These are phyloP conservation scores for Conus ventricosus DNA, from an alignment of 1,140 invertebrate genomes.

Conservation along the genomic window DNA sequence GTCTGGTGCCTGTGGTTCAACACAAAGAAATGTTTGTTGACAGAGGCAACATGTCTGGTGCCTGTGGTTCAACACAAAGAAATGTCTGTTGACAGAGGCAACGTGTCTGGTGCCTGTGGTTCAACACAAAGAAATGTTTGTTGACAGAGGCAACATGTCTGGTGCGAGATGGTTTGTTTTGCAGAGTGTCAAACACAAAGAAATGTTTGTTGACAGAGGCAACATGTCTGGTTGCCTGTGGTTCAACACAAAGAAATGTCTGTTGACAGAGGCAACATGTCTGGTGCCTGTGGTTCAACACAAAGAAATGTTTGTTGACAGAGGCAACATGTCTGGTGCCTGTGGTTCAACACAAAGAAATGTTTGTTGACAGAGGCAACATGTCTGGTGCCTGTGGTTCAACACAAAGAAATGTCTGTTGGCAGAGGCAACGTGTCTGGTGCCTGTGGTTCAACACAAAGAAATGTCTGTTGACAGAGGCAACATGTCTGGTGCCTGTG, in stretches of 20 bases:
- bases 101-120: too few species aligned
- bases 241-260: background rate
- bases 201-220: conserved; percentile 35
- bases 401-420: background rate
- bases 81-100: too few species aligned
- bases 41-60: too few species aligned
- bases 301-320: conserved; percentile 25
- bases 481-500: conserved; percentile 31
- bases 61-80: too few species aligned
- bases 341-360: background rate
- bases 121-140: too few species aligned
- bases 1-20: too few species aligned
- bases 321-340: conserved; percentile 41
- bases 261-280: conserved; percentile 44
- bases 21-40: too few species aligned
- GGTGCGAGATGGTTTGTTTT: background rate
- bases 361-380: conserved; percentile 36
- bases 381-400: conserved; percentile 27
- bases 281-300: background rate
- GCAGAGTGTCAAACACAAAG: background rate
- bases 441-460: background rate
- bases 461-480: conserved; percentile 35
- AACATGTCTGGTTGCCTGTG: conserved; percentile 29
- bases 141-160: too few species aligned
- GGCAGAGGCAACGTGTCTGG: conserved; percentile 43